A percentile compares a stretch with the other conserved stretches of the same genome.
Evolutionary conservation across 2,797 vertebrate genomes (phyloP).

Genomic region (Epinephelus coioides): DNA sequence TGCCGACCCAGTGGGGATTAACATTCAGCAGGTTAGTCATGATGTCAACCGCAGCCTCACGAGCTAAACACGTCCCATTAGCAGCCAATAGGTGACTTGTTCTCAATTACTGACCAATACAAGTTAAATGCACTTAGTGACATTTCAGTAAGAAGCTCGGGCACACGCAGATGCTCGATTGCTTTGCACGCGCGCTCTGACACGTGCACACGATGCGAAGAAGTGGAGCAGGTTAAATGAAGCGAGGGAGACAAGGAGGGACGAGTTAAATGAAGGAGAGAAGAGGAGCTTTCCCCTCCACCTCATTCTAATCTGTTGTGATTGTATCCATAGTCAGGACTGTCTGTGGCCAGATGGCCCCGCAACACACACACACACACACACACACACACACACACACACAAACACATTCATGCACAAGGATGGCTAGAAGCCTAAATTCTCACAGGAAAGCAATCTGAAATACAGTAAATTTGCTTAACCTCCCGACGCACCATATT

Average conservation of each 20-base stretch:
- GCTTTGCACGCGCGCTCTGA: neutral
- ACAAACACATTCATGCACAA: slow-evolving; percentile 9
- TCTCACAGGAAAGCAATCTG: slow-evolving; percentile 46
- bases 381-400: slow-evolving; percentile 14
- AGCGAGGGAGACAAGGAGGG: slow-evolving; percentile 77
- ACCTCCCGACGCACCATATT: slow-evolving; percentile 29
- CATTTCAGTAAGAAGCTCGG: slow-evolving; percentile 52
- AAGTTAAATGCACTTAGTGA: slow-evolving; percentile 67
- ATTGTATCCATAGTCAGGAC: slow-evolving; percentile 75
- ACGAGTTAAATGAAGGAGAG: slow-evolving; percentile 83
- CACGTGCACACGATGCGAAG: slow-evolving; percentile 21
- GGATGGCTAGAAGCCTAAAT: slow-evolving; percentile 47
- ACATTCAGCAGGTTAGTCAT: slow-evolving; percentile 70
- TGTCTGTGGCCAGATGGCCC: slow-evolving; percentile 77
- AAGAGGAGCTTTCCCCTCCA: slow-evolving; percentile 78
- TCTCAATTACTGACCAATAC: slow-evolving; percentile 76
- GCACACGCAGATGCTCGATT: slow-evolving; percentile 25
- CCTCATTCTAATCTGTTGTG: slow-evolving; percentile 81
- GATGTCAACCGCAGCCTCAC: slow-evolving; percentile 53
- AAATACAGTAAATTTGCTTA: slow-evolving; percentile 49
- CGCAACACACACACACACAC: slow-evolving; percentile 26
- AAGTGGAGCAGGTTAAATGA: slow-evolving; percentile 80
- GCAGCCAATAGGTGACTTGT: slow-evolving; percentile 76
- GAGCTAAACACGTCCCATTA: slow-evolving; percentile 56
- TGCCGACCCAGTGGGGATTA: slow-evolving; percentile 67